phyloP scores from a whole-genome alignment of 2,113 vertebrate species.

The Pseudorectes ferrugineus region DNA sequence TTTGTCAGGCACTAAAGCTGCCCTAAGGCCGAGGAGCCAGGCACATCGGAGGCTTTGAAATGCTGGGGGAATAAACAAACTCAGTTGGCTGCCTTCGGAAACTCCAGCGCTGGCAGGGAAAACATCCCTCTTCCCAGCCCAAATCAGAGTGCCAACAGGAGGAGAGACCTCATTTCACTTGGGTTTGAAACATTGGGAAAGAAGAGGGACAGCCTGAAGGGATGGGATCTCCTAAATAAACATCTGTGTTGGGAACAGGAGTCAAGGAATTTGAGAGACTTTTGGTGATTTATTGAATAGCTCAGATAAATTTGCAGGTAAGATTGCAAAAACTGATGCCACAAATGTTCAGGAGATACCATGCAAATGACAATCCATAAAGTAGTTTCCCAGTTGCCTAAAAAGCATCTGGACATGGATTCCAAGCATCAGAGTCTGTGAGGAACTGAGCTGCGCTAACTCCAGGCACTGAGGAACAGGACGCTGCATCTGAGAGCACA shows the following conservation, averaged over 20 bases:
- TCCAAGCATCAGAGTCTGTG: not conserved
- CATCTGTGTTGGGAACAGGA: not conserved
- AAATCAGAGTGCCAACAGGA: not conserved
- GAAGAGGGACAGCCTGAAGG: not conserved
- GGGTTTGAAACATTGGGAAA: not conserved
- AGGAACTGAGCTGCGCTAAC: not conserved
- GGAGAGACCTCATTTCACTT: not conserved
- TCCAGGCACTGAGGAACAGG: not conserved
- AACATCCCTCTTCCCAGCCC: not conserved
- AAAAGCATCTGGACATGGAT: not conserved
- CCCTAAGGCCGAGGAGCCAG: not conserved
- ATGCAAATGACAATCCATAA: not conserved
- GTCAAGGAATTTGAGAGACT: fast-evolving
- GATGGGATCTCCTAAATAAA: not conserved
- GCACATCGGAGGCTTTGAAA: constrained; percentile 17
- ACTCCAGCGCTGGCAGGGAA: not conserved
- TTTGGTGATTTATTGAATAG: not conserved
- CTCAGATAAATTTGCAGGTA: not conserved
- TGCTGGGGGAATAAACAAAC: not conserved
- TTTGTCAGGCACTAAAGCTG: not conserved
- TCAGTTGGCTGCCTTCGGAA: not conserved
- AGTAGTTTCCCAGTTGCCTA: not conserved
- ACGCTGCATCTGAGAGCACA: not conserved
- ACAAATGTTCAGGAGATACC: not conserved
- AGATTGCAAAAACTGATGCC: not conserved